phyloP scores from a whole-genome alignment of 2,888 invertebrate species.

The Baronia brevicornis region DNA sequence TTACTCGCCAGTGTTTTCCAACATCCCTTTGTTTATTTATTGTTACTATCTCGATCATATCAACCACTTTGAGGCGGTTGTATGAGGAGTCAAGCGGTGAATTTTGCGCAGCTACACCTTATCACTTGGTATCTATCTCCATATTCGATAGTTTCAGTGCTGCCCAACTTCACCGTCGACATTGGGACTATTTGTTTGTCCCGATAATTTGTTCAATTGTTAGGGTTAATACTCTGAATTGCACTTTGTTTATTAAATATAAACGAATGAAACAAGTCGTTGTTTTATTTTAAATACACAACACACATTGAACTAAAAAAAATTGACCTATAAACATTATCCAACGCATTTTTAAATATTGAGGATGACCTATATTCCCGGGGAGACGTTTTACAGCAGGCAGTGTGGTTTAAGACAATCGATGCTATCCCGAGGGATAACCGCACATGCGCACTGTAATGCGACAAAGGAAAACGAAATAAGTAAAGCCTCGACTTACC shows the following conservation, averaged over 20 bases:
- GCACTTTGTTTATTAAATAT: slow-evolving; percentile 77
- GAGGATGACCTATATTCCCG: slow-evolving; percentile 49
- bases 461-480: slow-evolving; percentile 19
- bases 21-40: slow-evolving; percentile 40
- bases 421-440: slow-evolving; percentile 68
- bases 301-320: not conserved
- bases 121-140: slow-evolving; percentile 23
- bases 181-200: slow-evolving; percentile 52
- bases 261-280: slow-evolving; percentile 65
- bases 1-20: slow-evolving; percentile 51
- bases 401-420: slow-evolving; percentile 54
- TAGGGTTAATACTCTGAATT: slow-evolving; percentile 75
- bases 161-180: slow-evolving; percentile 46
- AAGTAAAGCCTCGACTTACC: too few relatives aligned
- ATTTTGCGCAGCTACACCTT: slow-evolving; percentile 32
- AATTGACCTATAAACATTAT: not conserved
- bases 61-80: slow-evolving; percentile 50
- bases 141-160: slow-evolving; percentile 31
- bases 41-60: slow-evolving; percentile 48
- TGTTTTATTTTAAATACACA: slow-evolving; percentile 37
- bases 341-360: slow-evolving; percentile 5
- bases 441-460: slow-evolving; percentile 59
- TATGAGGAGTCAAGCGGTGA: slow-evolving; percentile 48
- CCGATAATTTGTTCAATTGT: slow-evolving; percentile 71
- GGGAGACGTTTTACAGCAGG: slow-evolving; percentile 30